A percentile compares a stretch with the other conserved stretches of the same genome.
Conservation (phyloP, 2,888 invertebrate species). For the Drosophila multiciliata region DNA sequence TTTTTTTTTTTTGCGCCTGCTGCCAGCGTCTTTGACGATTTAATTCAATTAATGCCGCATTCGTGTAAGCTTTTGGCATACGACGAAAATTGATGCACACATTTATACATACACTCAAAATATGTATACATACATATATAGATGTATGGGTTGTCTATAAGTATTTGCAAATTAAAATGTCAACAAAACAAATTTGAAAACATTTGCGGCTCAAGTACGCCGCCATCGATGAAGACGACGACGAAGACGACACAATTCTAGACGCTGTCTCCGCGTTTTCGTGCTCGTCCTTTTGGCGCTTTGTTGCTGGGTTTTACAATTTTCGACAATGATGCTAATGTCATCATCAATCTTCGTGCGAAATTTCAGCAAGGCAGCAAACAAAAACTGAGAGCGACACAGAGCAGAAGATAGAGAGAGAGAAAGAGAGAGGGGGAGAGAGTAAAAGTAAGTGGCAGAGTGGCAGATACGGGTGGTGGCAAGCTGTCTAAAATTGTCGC, state of each 20-base stretch:
- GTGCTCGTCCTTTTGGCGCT: conserved; percentile 63
- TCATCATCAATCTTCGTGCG: conserved; percentile 83
- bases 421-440: not conserved
- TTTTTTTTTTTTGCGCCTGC: conserved; percentile 27
- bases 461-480: conserved; percentile 1
- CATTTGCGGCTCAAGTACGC: conserved; percentile 59
- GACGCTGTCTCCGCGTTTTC: conserved; percentile 29
- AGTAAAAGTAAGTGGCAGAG: not conserved
- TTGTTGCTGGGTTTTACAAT: conserved; percentile 60
- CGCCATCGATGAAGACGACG: conserved; percentile 21
- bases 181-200: conserved; percentile 82
- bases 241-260: conserved; percentile 47
- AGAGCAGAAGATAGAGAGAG: conserved; percentile 7
- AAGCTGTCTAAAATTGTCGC: conserved; percentile 60
- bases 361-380: conserved; percentile 58
- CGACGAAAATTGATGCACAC: conserved; percentile 67
- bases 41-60: conserved; percentile 76
- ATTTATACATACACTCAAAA: conserved; percentile 8
- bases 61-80: conserved; percentile 56
- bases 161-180: conserved; percentile 83
- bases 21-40: conserved; percentile 63
- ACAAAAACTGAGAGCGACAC: conserved; percentile 25
- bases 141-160: conserved; percentile 34
- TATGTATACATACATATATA: conserved; percentile 1
- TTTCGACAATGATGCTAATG: conserved; percentile 83